phyloP scores from a whole-genome alignment of 1,140 invertebrate genomes.

The Drosophila mayri region DNA sequence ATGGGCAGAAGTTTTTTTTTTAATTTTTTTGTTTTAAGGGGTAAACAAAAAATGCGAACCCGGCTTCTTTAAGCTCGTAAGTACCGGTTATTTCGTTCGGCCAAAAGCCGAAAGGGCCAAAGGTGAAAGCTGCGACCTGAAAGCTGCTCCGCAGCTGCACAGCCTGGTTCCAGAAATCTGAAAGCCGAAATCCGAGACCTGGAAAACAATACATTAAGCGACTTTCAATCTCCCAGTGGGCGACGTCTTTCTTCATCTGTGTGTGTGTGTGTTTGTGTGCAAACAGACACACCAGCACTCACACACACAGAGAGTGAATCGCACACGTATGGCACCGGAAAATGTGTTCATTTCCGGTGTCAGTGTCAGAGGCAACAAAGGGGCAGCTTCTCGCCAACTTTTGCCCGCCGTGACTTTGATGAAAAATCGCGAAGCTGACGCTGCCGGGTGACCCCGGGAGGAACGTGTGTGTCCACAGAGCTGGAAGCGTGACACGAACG shows the following conservation, averaged over 20 bases:
- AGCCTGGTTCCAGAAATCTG: slow-evolving; percentile 15
- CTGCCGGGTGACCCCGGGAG: slow-evolving; percentile 26
- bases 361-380: slow-evolving; percentile 70
- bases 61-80: too few species aligned
- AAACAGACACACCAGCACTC: slow-evolving; percentile 20
- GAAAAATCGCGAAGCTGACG: slow-evolving; percentile 62
- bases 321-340: slow-evolving; percentile 69
- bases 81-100: slow-evolving; percentile 14
- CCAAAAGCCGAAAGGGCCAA: slow-evolving; percentile 12
- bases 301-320: slow-evolving; percentile 2
- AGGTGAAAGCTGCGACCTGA: slow-evolving; percentile 10
- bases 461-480: slow-evolving; percentile 16
- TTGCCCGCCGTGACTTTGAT: slow-evolving; percentile 62
- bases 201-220: slow-evolving; percentile 62
- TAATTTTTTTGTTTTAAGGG: too few species aligned
- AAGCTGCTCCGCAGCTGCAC: neutral
- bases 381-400: slow-evolving; percentile 58
- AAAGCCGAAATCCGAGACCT: slow-evolving; percentile 36
- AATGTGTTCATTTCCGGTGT: slow-evolving; percentile 84
- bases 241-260: slow-evolving; percentile 4
- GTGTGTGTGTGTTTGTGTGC: slow-evolving; percentile 5
- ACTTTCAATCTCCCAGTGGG: slow-evolving; percentile 48
- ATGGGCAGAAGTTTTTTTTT: too few species aligned
- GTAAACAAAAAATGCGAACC: too few species aligned
- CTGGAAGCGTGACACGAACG: slow-evolving; percentile 35